Evolutionary conservation across 2,888 invertebrate species (phyloP), one percentile per base, ranked within the genome.

Genomic region (Subacronicta megacephala): DNA sequence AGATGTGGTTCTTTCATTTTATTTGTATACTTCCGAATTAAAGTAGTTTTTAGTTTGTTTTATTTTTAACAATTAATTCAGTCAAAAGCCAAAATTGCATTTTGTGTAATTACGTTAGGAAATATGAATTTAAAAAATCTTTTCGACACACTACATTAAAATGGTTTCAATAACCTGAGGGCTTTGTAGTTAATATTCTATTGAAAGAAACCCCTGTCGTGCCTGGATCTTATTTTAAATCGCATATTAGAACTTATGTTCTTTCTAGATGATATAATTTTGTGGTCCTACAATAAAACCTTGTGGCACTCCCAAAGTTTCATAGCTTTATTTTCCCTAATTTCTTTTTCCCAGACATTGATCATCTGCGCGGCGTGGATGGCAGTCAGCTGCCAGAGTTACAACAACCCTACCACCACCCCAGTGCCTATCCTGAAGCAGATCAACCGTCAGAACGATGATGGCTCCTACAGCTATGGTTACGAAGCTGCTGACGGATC

Each of bases 401-500:
- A 93, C 55, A 93, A 96, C 72, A 93, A 95, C 9, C 95, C 95
- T 46, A 95, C 96, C 72, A 96, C 97, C 1, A 97, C 97, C 0
- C 97, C 97, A 0, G 96, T 97, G 9, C 97, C 97, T 0, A 97
- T 97, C 83, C 92, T 97, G 45, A 97, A 97, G 85, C 97, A 97
- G 89, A 96, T 98, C 83, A 97, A 97, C 94, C 95, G 96, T 62
- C 97, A 98, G 87, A 97, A 98, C 84, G 97, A 97, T 68, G 98
- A 98, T 72, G 98, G 97, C 0, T 97, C 97, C 10, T 98, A 98
- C 90, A 97, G 97, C 77, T 98, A 96, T 81, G 98, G 98, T 0
- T 98, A 97, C 87, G 98, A 98, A 87, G 97, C 96, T 0, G 98
- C 97, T 0, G 98, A 98, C 81, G 97, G 97, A 9, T 96, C 97